Conservation (phyloP, 2,113 vertebrate genomes). For the Chauna torquata region DNA sequence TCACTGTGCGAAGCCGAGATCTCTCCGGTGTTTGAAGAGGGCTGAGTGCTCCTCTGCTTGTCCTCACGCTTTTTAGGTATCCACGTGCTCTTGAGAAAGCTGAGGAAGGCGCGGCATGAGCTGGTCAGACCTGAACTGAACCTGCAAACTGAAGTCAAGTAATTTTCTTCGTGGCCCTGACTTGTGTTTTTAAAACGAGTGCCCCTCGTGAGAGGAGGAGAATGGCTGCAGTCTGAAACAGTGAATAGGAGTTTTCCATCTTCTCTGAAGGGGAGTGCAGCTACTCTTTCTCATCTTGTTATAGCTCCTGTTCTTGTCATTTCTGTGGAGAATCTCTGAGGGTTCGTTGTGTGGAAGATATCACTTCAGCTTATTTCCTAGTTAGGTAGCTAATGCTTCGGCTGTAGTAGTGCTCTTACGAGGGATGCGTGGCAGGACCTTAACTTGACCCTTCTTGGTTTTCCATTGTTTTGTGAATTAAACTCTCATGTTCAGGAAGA, state of each 20-base stretch:
- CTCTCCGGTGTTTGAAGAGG: background rate
- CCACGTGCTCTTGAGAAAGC: background rate
- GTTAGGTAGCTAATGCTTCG: background rate
- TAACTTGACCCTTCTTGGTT: background rate
- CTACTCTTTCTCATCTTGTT: background rate
- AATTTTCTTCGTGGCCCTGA: accelerated
- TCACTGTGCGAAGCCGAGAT: background rate
- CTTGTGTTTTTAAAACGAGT: background rate
- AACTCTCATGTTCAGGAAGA: slow-evolving; percentile 32
- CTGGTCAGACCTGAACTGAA: background rate
- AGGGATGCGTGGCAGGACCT: background rate
- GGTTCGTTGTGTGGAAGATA: background rate
- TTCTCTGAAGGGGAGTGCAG: background rate
- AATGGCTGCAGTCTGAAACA: accelerated
- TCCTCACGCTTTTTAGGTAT: background rate
- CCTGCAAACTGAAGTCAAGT: background rate
- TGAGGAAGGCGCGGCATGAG: accelerated
- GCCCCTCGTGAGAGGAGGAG: background rate
- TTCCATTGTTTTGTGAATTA: slow-evolving; percentile 46
- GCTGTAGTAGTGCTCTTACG: background rate
- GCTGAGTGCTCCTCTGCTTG: background rate
- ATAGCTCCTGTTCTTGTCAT: background rate
- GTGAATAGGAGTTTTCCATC: background rate
- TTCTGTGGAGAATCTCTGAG: background rate
- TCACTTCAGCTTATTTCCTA: background rate